Evolutionary conservation across 92 coral and sea anemone genomes (phyloP).

Genomic region (Metridium senile): DNA sequence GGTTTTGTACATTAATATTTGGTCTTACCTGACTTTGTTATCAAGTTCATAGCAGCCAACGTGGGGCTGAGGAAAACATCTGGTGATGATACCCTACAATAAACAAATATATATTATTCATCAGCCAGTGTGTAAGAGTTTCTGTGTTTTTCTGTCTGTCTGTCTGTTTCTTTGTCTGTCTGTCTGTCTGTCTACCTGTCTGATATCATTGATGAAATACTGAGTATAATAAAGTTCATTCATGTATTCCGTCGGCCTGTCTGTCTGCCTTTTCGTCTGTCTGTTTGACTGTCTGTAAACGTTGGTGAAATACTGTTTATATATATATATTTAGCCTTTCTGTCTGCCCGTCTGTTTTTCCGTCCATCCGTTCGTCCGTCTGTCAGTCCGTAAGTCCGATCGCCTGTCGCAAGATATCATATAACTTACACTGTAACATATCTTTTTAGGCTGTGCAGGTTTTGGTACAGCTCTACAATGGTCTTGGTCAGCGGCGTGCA

Average conservation of each 20-base stretch:
- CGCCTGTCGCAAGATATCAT: background rate
- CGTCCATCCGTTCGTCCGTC: background rate
- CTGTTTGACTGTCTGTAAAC: background rate
- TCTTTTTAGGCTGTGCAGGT: constrained; percentile 7
- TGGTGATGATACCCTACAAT: constrained; percentile 78
- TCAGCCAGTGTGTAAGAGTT: too few species aligned
- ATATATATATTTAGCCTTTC: too few species aligned
- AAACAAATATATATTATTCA: background rate
- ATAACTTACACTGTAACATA: constrained; percentile 15
- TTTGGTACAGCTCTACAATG: background rate
- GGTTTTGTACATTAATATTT: too few species aligned
- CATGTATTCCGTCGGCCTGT: background rate
- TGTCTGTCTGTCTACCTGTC: background rate
- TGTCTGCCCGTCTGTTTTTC: background rate
- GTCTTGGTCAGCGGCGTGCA: constrained; percentile 5
- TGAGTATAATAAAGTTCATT: background rate
- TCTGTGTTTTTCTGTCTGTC: too few species aligned
- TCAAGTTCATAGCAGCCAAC: constrained; percentile 90
- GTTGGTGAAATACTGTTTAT: background rate
- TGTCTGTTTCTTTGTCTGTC: too few species aligned
- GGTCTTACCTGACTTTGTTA: constrained; percentile 68
- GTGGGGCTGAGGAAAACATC: constrained; percentile 53
- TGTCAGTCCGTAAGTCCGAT: background rate
- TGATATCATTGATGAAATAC: background rate
- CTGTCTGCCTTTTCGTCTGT: background rate